Evolutionary conservation across 2,113 vertebrate species (phyloP).

Genomic region (Rhizomys pruinosus): DNA sequence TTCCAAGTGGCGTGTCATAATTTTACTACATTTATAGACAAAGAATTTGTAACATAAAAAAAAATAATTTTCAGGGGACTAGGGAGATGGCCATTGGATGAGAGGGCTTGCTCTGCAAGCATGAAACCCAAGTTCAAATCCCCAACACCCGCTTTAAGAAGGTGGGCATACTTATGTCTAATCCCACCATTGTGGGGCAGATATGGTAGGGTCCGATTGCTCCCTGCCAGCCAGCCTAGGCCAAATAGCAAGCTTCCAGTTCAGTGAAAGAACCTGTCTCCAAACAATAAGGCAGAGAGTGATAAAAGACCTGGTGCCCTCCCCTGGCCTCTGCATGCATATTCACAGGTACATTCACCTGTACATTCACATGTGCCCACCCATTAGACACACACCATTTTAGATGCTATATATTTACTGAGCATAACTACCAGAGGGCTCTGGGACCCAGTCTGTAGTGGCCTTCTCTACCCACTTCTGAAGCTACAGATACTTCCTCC

Average conservation of each 20-base stretch:
- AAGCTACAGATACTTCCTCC: neutral
- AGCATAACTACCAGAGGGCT: neutral
- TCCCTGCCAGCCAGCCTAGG: neutral
- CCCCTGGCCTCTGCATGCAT: neutral
- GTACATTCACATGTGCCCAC: neutral
- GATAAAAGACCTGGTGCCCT: neutral
- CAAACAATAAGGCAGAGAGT: neutral
- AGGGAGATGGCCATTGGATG: neutral
- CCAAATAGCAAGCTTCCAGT: neutral
- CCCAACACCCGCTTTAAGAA: neutral
- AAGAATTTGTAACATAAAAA: neutral
- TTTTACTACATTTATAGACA: slow-evolving; percentile 11
- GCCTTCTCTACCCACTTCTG: neutral
- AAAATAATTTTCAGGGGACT: neutral
- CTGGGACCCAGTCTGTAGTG: neutral
- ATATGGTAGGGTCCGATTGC: neutral
- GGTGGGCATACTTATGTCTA: neutral
- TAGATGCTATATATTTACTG: neutral
- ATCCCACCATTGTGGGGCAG: neutral
- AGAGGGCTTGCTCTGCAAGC: neutral
- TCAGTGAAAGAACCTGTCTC: neutral
- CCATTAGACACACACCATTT: neutral
- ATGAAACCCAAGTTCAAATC: neutral
- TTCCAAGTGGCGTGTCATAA: neutral
- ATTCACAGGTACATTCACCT: neutral